Evolutionary conservation across 1,140 invertebrate genomes (phyloP), one percentile per base, ranked within the genome.

Genomic region (Nautilus pompilius): DNA sequence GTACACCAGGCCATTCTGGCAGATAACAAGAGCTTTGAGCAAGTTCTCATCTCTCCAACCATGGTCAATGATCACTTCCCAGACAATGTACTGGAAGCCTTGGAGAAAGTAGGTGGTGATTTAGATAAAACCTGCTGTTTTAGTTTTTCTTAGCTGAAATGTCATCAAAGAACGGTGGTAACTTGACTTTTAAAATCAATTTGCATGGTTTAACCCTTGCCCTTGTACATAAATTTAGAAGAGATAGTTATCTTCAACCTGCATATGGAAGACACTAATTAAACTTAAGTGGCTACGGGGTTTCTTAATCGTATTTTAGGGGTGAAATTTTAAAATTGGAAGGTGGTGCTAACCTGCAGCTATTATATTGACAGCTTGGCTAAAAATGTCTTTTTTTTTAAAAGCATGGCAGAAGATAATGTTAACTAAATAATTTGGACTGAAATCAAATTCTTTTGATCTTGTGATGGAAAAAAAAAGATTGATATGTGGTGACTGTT

Each of bases 31-130:
- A 91, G 93, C 80, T 95, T 95, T 80, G 91, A 94, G 81, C 91
- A 95, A 84, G 92, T 96, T 24, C 84, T 95, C 30, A 93, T 96
- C 53, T 94, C 92, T 24, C 93, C 93, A 1, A 92, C 92, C 26
- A 94, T 93, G 92, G 88, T 95, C 58, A 91, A 93, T 80, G 93
- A 95, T 82, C 93, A 96, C 80, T 93, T 95, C 92, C 93, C 93
- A 24, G 92, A 95, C 77, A 91, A 90, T 81, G 91, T 96, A 60
- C 83, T 95, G 58, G 88, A 90, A 62, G 92, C 92, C 10, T 83
- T 96, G 55, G 89, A 93, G 81, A 93, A 93, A 89, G 93, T 95
- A 89, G 81, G 79, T 67, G 24, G 51, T 62, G 10, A 28, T 46
- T 58, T 29, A 17, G 6, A 70, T 45, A 64, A 55, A 6, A 29